Percentiles rank a stretch among this genome's conserved stretches.
Evolutionary conservation across 1,140 invertebrate species (phyloP).

Genomic region (Oscheius sp.): DNA sequence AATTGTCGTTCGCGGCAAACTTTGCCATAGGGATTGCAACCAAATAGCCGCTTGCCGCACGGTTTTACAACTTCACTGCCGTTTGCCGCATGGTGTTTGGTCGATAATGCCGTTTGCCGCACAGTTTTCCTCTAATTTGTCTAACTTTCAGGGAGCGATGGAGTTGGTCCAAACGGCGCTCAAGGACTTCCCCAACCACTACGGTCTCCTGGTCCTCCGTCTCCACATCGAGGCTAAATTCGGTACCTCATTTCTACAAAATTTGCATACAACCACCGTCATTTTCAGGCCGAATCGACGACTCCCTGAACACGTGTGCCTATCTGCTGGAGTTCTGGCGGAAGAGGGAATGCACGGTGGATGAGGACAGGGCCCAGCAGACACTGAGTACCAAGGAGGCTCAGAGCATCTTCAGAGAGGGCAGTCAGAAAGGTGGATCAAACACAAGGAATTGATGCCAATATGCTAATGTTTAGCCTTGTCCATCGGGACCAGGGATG

Average conservation of each 20-base stretch:
- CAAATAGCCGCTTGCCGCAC: too few relatives aligned
- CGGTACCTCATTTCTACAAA: slow-evolving; percentile 35
- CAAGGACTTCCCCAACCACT: slow-evolving; percentile 56
- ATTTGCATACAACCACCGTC: not conserved
- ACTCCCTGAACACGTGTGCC: slow-evolving; percentile 52
- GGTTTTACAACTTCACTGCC: too few relatives aligned
- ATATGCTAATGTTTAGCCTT: too few relatives aligned
- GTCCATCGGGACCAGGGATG: not conserved
- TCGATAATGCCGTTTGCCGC: not conserved
- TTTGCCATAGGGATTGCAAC: too few relatives aligned
- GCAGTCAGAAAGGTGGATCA: not conserved
- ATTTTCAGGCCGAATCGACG: slow-evolving; percentile 48
- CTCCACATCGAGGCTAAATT: slow-evolving; percentile 57
- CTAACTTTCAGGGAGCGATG: slow-evolving; percentile 39
- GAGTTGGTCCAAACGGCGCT: slow-evolving; percentile 52
- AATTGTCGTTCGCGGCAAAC: too few relatives aligned
- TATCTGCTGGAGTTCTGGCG: slow-evolving; percentile 52
- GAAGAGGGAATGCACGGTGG: slow-evolving; percentile 14
- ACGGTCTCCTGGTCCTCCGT: slow-evolving; percentile 54
- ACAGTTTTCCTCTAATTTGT: not conserved
- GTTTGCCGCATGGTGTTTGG: too few relatives aligned
- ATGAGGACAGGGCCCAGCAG: slow-evolving; percentile 10
- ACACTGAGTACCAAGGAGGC: slow-evolving; percentile 21
- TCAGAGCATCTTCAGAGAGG: not conserved
- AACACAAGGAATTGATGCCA: too few relatives aligned